Conservation (phyloP, 2,888 invertebrate species). For the Spilosoma lubricipeda region DNA sequence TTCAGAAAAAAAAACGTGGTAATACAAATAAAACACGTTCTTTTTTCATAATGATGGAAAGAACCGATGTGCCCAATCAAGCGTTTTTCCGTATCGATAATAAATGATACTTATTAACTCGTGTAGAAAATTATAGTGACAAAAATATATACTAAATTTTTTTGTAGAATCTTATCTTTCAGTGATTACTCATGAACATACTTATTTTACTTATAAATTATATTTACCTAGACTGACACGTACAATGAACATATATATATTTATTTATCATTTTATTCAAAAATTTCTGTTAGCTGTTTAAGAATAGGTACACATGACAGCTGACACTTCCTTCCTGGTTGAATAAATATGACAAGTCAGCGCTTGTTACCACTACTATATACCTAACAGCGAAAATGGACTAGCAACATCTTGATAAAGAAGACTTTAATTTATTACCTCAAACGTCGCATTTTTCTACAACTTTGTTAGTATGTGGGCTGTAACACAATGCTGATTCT, state of each 20-base stretch:
- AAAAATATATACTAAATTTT: neutral
- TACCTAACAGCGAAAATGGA: conserved; percentile 42
- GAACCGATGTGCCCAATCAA: neutral
- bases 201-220: neutral
- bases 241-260: conserved; percentile 20
- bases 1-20: too few relatives aligned
- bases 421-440: conserved; percentile 46
- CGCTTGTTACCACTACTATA: conserved; percentile 29
- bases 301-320: conserved; percentile 41
- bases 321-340: conserved; percentile 46
- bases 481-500: conserved; percentile 26
- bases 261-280: conserved; percentile 27
- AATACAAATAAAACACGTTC: neutral
- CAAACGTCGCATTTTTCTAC: conserved; percentile 28
- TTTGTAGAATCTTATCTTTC: neutral
- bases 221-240: neutral
- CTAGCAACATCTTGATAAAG: conserved; percentile 45
- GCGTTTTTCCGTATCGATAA: neutral
- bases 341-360: conserved; percentile 45
- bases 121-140: neutral
- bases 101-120: neutral
- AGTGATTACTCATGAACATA: neutral
- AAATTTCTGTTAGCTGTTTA: conserved; percentile 37
- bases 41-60: neutral
- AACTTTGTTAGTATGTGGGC: conserved; percentile 33